These are phyloP conservation scores for Drosophila aldrichi DNA, from an alignment of 2,888 invertebrate genomes.

Conservation along the genomic window DNA sequence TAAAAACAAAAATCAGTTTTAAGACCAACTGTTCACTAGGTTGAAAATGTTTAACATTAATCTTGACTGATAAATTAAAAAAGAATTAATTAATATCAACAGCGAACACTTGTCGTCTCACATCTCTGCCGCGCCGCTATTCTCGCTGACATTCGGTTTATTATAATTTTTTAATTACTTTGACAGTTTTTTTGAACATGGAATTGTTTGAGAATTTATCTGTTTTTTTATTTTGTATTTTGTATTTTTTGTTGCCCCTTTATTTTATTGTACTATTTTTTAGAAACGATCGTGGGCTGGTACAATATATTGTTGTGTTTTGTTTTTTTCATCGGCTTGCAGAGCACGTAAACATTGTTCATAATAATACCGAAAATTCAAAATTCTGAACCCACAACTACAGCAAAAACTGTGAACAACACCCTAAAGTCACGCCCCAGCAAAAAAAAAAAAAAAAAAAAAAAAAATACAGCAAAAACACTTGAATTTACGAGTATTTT, in stretches of 20 bases:
- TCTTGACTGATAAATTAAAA: conserved; percentile 79
- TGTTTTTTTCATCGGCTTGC: conserved; percentile 33
- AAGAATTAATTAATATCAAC: conserved; percentile 75
- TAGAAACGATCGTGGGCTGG: conserved; percentile 46
- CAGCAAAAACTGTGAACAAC: conserved; percentile 51
- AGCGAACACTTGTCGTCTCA: conserved; percentile 61
- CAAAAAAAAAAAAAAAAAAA: conserved; percentile 10
- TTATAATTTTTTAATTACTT: conserved; percentile 55
- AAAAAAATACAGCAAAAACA: conserved; percentile 24
- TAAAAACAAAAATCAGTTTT: conserved; percentile 58
- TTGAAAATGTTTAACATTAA: conserved; percentile 76
- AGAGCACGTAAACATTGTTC: conserved; percentile 69
- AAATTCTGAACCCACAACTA: conserved; percentile 39
- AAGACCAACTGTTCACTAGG: conserved; percentile 59
- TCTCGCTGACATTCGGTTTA: conserved; percentile 52
- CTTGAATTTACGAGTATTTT: conserved; percentile 62
- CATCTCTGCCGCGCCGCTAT: conserved; percentile 39
- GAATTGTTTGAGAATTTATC: conserved; percentile 44
- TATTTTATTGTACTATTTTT: conserved; percentile 12
- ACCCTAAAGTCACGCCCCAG: conserved; percentile 74
- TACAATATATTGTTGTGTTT: conserved; percentile 44
- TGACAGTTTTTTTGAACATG: conserved; percentile 47
- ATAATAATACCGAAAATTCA: conserved; percentile 59
- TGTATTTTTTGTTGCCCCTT: neutral
- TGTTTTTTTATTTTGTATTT: conserved; percentile 33